Conservation (phyloP, 2,888 invertebrate species). For the Oligia latruncula region DNA sequence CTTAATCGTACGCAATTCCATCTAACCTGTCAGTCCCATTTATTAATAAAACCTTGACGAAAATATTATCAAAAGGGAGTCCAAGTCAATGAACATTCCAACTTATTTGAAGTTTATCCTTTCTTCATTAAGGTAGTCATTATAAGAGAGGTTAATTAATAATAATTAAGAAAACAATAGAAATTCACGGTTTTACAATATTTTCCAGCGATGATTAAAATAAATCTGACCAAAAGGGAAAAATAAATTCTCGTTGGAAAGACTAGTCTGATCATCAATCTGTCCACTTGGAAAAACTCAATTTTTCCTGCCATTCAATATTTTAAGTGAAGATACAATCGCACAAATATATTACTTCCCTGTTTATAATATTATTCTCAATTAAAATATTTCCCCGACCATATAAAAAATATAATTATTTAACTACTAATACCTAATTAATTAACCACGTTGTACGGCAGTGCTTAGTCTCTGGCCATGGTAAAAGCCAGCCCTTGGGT, state of each 20-base stretch:
- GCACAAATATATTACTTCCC: too few species aligned
- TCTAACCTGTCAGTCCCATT: neutral
- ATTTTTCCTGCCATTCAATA: neutral
- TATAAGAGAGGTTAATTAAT: neutral
- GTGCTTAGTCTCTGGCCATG: too few species aligned
- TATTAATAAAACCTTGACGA: slow-evolving; percentile 12
- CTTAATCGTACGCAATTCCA: slow-evolving; percentile 20
- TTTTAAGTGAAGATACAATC: neutral
- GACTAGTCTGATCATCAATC: too few species aligned
- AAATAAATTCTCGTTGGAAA: too few species aligned
- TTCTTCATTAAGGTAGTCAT: slow-evolving; percentile 24
- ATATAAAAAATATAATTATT: too few species aligned
- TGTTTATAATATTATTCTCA: too few species aligned
- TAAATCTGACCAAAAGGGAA: too few species aligned
- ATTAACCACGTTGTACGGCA: too few species aligned
- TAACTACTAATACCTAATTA: too few species aligned
- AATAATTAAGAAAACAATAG: slow-evolving; percentile 5
- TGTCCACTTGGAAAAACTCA: too few species aligned
- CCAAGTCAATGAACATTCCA: slow-evolving; percentile 16
- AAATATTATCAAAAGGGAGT: slow-evolving; percentile 16
- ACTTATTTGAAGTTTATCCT: slow-evolving; percentile 2
- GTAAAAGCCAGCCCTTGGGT: too few species aligned
- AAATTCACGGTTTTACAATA: neutral
- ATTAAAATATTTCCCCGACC: too few species aligned
- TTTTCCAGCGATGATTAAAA: neutral